phyloP scores from a whole-genome alignment of 2,113 vertebrate species.

The Sigmodon hispidus region DNA sequence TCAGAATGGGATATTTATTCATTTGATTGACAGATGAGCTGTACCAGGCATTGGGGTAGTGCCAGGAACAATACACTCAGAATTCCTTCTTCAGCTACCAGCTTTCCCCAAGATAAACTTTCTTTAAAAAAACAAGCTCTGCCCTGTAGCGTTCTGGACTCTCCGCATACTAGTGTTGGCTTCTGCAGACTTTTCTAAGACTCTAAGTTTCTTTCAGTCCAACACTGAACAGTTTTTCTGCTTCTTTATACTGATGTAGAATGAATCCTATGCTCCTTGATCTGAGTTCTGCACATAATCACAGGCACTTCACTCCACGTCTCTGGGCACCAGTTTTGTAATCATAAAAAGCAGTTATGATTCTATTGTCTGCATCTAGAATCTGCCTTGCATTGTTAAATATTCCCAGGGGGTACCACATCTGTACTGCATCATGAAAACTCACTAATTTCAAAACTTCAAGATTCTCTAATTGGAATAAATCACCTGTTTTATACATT shows the following conservation, averaged over 20 bases:
- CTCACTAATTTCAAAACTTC: conserved; percentile 6
- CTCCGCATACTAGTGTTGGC: neutral
- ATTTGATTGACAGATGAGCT: neutral
- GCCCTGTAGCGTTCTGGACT: neutral
- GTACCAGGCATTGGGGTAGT: neutral
- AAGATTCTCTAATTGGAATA: conserved; percentile 13
- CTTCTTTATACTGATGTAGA: neutral
- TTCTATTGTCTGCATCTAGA: neutral
- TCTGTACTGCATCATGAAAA: conserved; percentile 4
- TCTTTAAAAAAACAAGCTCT: neutral
- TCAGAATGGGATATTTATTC: no score
- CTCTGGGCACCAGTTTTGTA: neutral
- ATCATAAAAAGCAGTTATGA: neutral
- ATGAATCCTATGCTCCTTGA: neutral
- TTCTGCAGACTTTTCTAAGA: neutral
- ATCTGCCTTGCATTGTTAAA: neutral
- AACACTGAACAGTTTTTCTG: neutral
- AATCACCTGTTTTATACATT: conserved; percentile 19
- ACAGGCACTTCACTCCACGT: neutral
- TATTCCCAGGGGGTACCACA: neutral
- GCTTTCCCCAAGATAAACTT: neutral
- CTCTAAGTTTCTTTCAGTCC: neutral
- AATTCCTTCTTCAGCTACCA: neutral
- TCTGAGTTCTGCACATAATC: neutral
- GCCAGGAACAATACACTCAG: no score